phyloP scores from a whole-genome alignment of 2,113 vertebrate genomes.

The Copsychus sechellarum region DNA sequence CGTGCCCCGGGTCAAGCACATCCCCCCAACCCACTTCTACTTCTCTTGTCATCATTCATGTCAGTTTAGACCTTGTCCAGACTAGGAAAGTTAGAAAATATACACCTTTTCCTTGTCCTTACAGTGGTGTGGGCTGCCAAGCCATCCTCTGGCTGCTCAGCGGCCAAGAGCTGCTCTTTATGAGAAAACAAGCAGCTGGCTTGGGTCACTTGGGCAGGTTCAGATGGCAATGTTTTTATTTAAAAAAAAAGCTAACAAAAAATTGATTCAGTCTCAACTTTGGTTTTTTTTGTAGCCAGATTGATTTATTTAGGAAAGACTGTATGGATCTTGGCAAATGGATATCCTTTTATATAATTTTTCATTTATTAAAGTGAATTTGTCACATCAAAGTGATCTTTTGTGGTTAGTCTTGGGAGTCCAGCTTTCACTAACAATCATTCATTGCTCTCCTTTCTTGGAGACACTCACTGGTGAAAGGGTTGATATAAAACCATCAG shows the following conservation, averaged over 20 bases:
- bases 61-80: background rate
- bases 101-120: background rate
- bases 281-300: background rate
- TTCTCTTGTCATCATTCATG: background rate
- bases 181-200: background rate
- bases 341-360: background rate
- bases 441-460: background rate
- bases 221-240: background rate
- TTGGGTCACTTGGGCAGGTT: background rate
- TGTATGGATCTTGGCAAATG: background rate
- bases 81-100: background rate
- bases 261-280: background rate
- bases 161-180: background rate
- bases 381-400: background rate
- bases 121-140: background rate
- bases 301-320: background rate
- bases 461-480: background rate
- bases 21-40: background rate
- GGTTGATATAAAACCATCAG: background rate
- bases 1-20: rapidly evolving
- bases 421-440: background rate
- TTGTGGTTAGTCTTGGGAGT: background rate
- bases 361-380: background rate
- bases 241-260: background rate
- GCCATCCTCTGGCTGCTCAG: background rate